Evolutionary conservation across 2,113 vertebrate species (phyloP), one percentile per base, ranked within the genome.

Genomic region (Silurus asotus): DNA sequence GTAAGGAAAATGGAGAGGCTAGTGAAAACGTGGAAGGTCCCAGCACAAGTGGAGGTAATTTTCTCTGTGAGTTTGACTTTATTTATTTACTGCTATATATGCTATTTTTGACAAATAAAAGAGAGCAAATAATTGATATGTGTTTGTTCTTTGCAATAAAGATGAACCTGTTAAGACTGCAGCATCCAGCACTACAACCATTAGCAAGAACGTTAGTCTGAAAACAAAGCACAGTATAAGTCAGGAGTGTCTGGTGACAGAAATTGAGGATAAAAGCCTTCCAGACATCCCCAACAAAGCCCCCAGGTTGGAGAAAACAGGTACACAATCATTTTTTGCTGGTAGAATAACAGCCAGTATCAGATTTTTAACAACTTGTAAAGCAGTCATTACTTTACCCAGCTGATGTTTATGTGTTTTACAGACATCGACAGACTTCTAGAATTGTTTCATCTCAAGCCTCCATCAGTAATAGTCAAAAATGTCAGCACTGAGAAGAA

Each of bases 391-490:
- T 53, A 76, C 11, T 37, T 59, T 59, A 10, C 56, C 28, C 9
- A 23, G 4, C 48, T 74, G 53, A 79, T n/a, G 17, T 62, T 62
- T 77, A 14, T 87, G 14, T 85, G 53, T 89, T 80, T 86, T 81
- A 45, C 88, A 89, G 88, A 74, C 70, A 86, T 89, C 49, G 0
- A 55, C 28, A 37, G 5, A 15, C 80, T 89, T 37, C 81, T 89
- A 28, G 28, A 1, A 20, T 7, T 88, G 28, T 88, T 23, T 75
- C 13, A 87, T 69, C 88, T 89, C 17, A 84, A 67, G n/a, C 49
- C 83, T 8, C 83, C 88, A 55, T 78, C 61, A 28, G 76, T 86
- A 81, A 87, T 51, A 4, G 5, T 69, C 5, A n/a, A 83, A 10
- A 20, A 19, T 17, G 20, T 83, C 1, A 17, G 19, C 0, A 65